Conservation (phyloP, 2,113 vertebrate species). For the Poecilia latipinna region DNA sequence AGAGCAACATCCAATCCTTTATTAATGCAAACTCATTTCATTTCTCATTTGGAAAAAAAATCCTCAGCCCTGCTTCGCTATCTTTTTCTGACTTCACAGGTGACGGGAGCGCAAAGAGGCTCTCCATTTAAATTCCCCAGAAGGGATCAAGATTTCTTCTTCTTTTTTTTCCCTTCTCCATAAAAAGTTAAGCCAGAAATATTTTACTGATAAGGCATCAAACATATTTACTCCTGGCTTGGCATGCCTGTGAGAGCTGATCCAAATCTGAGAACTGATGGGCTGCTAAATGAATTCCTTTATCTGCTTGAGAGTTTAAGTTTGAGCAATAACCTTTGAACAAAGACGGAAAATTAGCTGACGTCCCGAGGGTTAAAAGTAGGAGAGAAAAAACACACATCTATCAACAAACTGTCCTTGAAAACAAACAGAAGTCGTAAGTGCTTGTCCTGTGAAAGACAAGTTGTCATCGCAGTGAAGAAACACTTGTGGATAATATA, state of each 20-base stretch:
- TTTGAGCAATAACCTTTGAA: constrained; percentile 67
- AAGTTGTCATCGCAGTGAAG: constrained; percentile 16
- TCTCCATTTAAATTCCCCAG: constrained; percentile 48
- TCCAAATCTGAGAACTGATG: constrained; percentile 65
- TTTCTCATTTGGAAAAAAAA: constrained; percentile 31
- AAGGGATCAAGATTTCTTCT: constrained; percentile 32
- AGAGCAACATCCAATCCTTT: not conserved
- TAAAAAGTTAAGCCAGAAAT: constrained; percentile 54
- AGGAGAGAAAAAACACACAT: constrained; percentile 36
- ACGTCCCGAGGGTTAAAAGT: constrained; percentile 15
- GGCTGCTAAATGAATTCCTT: constrained; percentile 71
- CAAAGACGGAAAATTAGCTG: constrained; percentile 61
- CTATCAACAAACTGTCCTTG: constrained; percentile 44
- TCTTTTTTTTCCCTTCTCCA: not conserved
- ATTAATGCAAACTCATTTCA: constrained; percentile 26
- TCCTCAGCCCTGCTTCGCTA: constrained; percentile 10
- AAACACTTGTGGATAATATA: constrained; percentile 13
- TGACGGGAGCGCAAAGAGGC: constrained; percentile 33
- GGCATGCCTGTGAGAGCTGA: constrained; percentile 61
- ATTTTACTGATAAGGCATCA: constrained; percentile 64
- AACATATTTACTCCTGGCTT: constrained; percentile 66
- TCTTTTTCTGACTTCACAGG: constrained; percentile 34
- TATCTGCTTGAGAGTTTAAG: constrained; percentile 62
- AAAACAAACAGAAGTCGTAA: constrained; percentile 29
- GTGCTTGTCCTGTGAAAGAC: not conserved